Conservation (phyloP, 1,140 invertebrate genomes). For the Lordiphosa collinella region DNA sequence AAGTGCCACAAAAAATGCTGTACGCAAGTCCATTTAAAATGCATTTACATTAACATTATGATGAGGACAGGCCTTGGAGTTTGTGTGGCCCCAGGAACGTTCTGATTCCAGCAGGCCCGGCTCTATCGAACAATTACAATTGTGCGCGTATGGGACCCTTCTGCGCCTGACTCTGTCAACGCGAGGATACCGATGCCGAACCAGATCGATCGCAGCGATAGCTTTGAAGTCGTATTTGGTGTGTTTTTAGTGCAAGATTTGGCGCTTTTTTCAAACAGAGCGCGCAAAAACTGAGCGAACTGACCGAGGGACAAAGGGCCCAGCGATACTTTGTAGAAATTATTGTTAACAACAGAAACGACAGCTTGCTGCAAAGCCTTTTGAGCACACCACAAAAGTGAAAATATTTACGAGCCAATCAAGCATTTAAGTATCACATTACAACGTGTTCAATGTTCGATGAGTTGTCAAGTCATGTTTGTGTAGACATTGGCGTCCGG, state of each 20-base stretch:
- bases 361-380: constrained; percentile 33
- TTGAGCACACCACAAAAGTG: constrained; percentile 47
- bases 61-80: constrained; percentile 58
- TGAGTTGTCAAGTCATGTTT: constrained; percentile 79
- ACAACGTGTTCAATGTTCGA: constrained; percentile 79
- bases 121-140: constrained; percentile 65
- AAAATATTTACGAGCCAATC: constrained; percentile 80
- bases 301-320: constrained; percentile 9
- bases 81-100: constrained; percentile 52
- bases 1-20: constrained; percentile 62
- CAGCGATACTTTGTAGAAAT: constrained; percentile 77
- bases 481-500: constrained; percentile 29
- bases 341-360: constrained; percentile 77
- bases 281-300: constrained; percentile 26
- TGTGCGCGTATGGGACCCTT: constrained; percentile 32
- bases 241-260: constrained; percentile 79
- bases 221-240: constrained; percentile 79
- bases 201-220: constrained; percentile 75
- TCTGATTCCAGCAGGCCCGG: constrained; percentile 11
- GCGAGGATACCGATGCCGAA: constrained; percentile 27
- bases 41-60: constrained; percentile 80
- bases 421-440: constrained; percentile 79
- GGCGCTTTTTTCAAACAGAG: constrained; percentile 72
- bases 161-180: constrained; percentile 34
- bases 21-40: constrained; percentile 79